A percentile compares a stretch with the other conserved stretches of the same genome.
phyloP scores from a whole-genome alignment of 2,888 invertebrate species.

The Tetranychus piercei region DNA sequence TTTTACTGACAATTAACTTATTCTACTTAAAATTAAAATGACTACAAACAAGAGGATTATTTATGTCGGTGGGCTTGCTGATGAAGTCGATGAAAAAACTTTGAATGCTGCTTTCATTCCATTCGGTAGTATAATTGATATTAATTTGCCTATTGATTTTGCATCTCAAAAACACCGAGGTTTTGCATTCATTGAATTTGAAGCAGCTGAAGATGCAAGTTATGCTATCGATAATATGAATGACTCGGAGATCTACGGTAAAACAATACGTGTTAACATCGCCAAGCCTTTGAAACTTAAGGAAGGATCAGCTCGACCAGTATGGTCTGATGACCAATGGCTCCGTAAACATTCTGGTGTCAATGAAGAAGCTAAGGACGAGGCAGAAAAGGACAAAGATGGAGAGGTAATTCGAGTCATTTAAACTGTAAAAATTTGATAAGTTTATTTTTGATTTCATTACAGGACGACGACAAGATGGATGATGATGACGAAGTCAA shows the following conservation, averaged over 20 bases:
- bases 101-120: slow-evolving; percentile 92
- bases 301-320: slow-evolving; percentile 80
- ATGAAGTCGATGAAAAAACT: slow-evolving; percentile 56
- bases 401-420: not conserved
- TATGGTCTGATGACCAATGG: slow-evolving; percentile 98
- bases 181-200: slow-evolving; percentile 98
- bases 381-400: slow-evolving; percentile 11
- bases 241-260: slow-evolving; percentile 88
- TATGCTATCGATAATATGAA: slow-evolving; percentile 99
- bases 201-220: slow-evolving; percentile 89
- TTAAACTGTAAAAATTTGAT: too few species aligned
- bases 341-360: slow-evolving; percentile 91
- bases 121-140: slow-evolving; percentile 93
- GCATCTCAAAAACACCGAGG: slow-evolving; percentile 81
- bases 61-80: slow-evolving; percentile 37
- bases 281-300: slow-evolving; percentile 92
- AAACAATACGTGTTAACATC: slow-evolving; percentile 84
- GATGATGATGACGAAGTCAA: slow-evolving; percentile 32
- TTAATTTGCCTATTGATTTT: slow-evolving; percentile 93
- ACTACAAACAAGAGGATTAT: slow-evolving; percentile 19
- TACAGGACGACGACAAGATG: slow-evolving; percentile 6
- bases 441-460: not conserved
- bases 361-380: slow-evolving; percentile 40
- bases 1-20: too few species aligned
- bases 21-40: not conserved